Evolutionary conservation across 2,797 vertebrate genomes (phyloP), one percentile per base, ranked within the genome.

Genomic region (Urocyon cinereoargenteus): DNA sequence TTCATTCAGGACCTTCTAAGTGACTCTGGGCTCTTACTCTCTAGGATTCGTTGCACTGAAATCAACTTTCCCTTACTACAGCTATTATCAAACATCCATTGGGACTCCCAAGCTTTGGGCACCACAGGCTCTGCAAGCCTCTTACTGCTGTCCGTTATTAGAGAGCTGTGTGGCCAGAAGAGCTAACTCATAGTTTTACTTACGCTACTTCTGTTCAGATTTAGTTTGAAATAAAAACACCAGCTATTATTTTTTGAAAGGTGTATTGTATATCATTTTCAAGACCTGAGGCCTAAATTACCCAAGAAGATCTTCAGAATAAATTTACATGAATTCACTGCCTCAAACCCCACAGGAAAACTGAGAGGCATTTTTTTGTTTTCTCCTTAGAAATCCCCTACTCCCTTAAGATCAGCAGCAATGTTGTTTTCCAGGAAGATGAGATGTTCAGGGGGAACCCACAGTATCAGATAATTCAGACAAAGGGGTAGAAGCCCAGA

Each of bases 291-390:
- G 34, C 19, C 68, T 86, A 86, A 92, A 81, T 86, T 88, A 93
- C 49, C 84, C 84, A 90, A 92, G 53, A 89, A 92, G 28, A 77
- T 93, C 19, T 40, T 83, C 36, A 89, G 59, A 95, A 94, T 92
- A 84, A 93, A 86, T 91, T 97, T 96, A 53, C 70, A 77, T 68
- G 53, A 92, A 92, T 51, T 83, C 8, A 57, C 28, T 51, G 5
- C n/a, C 84, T 95, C 28, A 84, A 87, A 64, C 28, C 40, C 9
- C 53, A 57, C 6, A 24, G 85, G 22, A 16, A 94, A 94, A 85
- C 11, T 59, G 4, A 88, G 89, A 89, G 57, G 8, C 28, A 49
- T 34, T 31, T 90, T 90, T 79, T 79, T 45, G 61, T 93, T 78
- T 72, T 86, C 84, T 86, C 31, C 55, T 94, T 73, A 66, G 61